Evolutionary conservation across 2,797 vertebrate genomes (phyloP), one percentile per base, ranked within the genome.

Genomic region (Tangara arthus): DNA sequence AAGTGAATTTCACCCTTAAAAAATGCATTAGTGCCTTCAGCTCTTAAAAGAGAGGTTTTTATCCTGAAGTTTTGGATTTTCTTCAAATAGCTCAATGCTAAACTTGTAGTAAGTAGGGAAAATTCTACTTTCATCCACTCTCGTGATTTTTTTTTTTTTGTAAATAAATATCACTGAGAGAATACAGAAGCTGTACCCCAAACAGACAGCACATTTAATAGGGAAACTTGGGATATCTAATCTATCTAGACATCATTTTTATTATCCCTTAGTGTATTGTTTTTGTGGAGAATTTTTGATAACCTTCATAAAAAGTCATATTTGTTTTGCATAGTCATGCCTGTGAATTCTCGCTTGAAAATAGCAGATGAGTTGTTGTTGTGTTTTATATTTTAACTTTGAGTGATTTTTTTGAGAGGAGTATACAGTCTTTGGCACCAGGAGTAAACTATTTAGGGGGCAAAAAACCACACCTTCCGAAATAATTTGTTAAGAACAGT

Each of bases 261-360:
- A 10, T 78, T 64, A 69, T 90, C 42, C 8, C 34, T 76, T 81
- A 69, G 34, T 59, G 14, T 35, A 24, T 46, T 44, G 8, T 71
- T 96, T 66, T 64, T 50, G 15, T 80, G 50, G 61, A 50, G 28
- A 66, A 77, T 27, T 85, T 90, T 91, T 68, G 37, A 83, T 91
- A 59, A 59, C 27, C 52, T 82, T 46, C 30, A 27, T 64, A 65
- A 77, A 46, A 87, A 89, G 44, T 53, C 44, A 9, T 56, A 60
- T 37, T 93, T 5, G 24, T 89, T 82, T 77, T 66, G 20, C 28
- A 8, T 39, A 71, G 65, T 90, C 56, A 66, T 87, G 35, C 11
- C 32, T 87, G 53, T 80, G 60, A 89, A 85, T 92, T 94, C 66
- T 64, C 60, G n/a, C 42, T 70, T 90, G 90, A 73, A 86, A 89